Base-by-base conservation (phyloP, 92 coral and sea anemone species). In the Plumapathes pennacea region DNA sequence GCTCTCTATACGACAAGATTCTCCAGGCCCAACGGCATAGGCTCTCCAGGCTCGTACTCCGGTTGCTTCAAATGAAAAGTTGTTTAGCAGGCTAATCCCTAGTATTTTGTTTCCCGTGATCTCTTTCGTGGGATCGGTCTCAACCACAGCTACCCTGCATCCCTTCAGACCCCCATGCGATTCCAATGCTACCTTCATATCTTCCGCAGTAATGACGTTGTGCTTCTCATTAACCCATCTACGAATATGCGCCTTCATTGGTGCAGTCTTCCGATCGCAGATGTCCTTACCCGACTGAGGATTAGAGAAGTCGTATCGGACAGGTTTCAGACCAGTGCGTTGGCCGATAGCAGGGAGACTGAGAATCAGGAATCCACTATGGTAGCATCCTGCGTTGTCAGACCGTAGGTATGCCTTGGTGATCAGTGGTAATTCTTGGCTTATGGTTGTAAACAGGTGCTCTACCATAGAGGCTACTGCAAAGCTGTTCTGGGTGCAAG, bases 361-460 rank as follows among this genome's bases (percentile, higher is more conserved):
- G 36, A 62, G 50, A 23, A 62, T 31, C 34, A 45, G 50, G 24
- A 57, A 30, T 4, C 55, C 51, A 33, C 51, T 62, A 29, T 62
- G 70, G 41, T 61, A 61, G 50, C 70, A 71, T 2, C 78, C 71
- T 1, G 71, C 78, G 43, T 71, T 71, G 25, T 71, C 75, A 25
- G 48, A 65, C 18, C 80, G 69, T 17, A 55, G 54, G 36, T 47
- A 80, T 7, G 81, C 81, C 1, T 29, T 68, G 4, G 56, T 22
- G 8, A 80, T 40, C 50, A 71, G 80, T 17, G 86, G 86, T 23
- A 71, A 63, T 12, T 62, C 68, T 23, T 31, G 33, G 18, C 64
- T 80, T 6, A 64, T 19, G 17, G 68, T 34, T 0, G 17, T 6
- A 3, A 80, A 71, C 2, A 58, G 25, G 34, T 80, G 74, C 15